These are phyloP conservation scores for Cristatella mucedo DNA, from an alignment of 2,888 invertebrate species.

Conservation along the genomic window DNA sequence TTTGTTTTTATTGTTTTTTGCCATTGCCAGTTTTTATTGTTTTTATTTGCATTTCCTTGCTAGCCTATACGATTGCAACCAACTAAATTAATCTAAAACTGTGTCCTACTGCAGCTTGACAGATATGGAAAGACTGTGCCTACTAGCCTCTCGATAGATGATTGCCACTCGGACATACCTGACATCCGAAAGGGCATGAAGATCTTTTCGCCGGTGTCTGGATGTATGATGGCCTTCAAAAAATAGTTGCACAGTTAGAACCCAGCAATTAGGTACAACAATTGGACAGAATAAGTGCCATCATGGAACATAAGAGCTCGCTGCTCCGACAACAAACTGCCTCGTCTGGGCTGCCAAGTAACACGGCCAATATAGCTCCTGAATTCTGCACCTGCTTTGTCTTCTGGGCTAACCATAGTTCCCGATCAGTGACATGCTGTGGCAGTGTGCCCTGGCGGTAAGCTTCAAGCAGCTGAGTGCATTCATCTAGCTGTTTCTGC, in stretches of 20 bases:
- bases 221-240: constrained; percentile 38
- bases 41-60: no score
- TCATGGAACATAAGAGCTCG: no score
- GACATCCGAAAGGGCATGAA: constrained; percentile 43
- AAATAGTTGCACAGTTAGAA: no score
- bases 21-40: no score
- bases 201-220: constrained; percentile 41
- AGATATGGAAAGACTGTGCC: no score
- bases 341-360: background rate
- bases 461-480: constrained; percentile 34
- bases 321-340: background rate
- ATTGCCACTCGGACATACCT: constrained; percentile 23
- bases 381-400: constrained; percentile 38
- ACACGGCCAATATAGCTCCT: background rate
- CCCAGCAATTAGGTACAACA: no score
- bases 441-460: constrained; percentile 26
- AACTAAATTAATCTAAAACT: no score
- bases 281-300: background rate
- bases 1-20: no score
- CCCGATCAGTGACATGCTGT: constrained; percentile 23
- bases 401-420: constrained; percentile 43
- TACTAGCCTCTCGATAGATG: no score
- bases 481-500: no score
- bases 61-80: no score
- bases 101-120: no score